These are phyloP conservation scores for Drosophila quinaria DNA, from an alignment of 2,888 invertebrate genomes.

Conservation along the genomic window DNA sequence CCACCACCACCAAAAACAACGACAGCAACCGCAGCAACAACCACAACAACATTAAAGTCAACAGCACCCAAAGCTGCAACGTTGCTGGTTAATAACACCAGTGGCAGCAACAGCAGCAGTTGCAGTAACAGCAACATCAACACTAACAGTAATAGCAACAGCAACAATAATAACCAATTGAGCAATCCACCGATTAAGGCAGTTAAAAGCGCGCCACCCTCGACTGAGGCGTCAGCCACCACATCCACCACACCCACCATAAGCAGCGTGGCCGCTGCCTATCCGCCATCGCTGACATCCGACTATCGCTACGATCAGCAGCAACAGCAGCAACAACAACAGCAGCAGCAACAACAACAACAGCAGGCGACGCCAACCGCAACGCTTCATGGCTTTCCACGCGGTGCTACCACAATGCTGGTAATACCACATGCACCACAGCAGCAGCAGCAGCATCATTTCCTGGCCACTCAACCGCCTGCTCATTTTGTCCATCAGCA, in stretches of 20 bases:
- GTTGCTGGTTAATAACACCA: conserved; percentile 37
- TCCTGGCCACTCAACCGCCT: conserved; percentile 54
- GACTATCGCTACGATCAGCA: conserved; percentile 69
- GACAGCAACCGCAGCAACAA: conserved; percentile 22
- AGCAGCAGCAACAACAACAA: conserved; percentile 35
- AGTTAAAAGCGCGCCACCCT: conserved; percentile 66
- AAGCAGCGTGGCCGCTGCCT: conserved; percentile 57
- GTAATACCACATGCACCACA: conserved; percentile 71
- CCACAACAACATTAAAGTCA: conserved; percentile 37
- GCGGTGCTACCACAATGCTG: conserved; percentile 53
- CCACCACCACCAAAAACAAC: conserved; percentile 24
- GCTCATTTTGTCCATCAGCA: conserved; percentile 53
- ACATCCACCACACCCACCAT: conserved; percentile 74
- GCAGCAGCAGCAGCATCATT: conserved; percentile 52
- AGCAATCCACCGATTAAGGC: conserved; percentile 75
- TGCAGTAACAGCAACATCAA: conserved; percentile 5
- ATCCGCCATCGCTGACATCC: conserved; percentile 58
- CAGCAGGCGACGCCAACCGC: conserved; percentile 43
- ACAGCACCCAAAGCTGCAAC: conserved; percentile 30
- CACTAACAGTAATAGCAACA: conserved; percentile 37
- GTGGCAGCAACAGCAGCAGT: conserved; percentile 4
- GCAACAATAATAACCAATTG: conserved; percentile 50
- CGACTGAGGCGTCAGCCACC: conserved; percentile 71
- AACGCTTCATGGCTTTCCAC: conserved; percentile 53
- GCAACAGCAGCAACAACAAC: conserved; percentile 48